Base-by-base conservation (phyloP, 2,113 vertebrate species). In the Nibea albiflora region DNA sequence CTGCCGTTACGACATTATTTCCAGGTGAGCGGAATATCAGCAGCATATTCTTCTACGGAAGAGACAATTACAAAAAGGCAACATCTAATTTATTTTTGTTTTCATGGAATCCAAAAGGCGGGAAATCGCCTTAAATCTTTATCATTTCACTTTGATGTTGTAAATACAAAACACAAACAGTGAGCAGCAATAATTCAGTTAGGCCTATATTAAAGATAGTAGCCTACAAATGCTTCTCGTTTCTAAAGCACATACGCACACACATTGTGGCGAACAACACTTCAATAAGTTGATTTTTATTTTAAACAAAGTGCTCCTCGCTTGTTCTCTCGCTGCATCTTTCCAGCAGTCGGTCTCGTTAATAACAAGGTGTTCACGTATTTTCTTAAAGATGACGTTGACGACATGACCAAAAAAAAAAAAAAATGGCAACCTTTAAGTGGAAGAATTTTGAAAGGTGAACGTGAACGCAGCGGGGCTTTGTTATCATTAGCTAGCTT, bases 381-480 rank as follows among this genome's bases (percentile, higher is more conserved):
- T 14, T 44, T 67, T 26, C 22, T 58, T 22, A 50, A 72, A 83
- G 22, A 69, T 84, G 84, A 78, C 80, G 80, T 74, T 74, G 28
- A 39, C 35, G 22, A 64, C 26, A 47, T 73, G 60, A 22, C 57
- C 42, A 67, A 39, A 67, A 49, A 73, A 81, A 80, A 84, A 71
- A 85, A 89, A 89, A 92, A 80, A 90, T 91, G 89, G 88, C 88
- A 90, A 78, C 91, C 84, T 86, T 64, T 76, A 67, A 83, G 78
- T 57, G 44, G 35, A 61, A 62, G 61, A 81, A 78, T 83, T 84
- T 60, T 12, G 58, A 84, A 85, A 88, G 85, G 81, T 82, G 88
- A 88, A 71, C 75, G 70, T 61, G 74, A 86, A 68, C 67, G 69
- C 26, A 70, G 68, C 88, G 85, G 76, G 60, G 88, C 90, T 91